Evolutionary conservation across 1,140 invertebrate species (phyloP), one percentile per base, ranked within the genome.

Genomic region (Lordiphosa mommai): DNA sequence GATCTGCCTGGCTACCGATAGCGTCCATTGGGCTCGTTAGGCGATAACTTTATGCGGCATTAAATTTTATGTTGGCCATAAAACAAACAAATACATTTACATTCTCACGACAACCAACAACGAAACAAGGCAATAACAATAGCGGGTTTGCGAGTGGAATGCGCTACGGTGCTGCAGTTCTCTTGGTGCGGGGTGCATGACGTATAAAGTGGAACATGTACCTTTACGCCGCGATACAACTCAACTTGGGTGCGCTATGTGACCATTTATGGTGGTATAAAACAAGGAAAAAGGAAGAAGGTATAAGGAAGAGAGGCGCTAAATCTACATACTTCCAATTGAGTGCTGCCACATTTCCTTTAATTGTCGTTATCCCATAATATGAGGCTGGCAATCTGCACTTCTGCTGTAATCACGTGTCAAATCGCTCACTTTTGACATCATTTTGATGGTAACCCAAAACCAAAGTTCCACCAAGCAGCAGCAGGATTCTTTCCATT

Each of bases 1-100:
- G 30, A 20, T 50, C 17, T 6, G 17, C 6, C 5, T 29, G 13
- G 36, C 55, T 55, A 14, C 51, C 40, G 47, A 65, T 60, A 58
- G 66, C 56, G 55, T 41, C 44, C 61, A 60, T 76, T 72, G 59
- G 36, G 77, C 67, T 82, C 77, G 77, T 82, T 82, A 84, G 77
- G 72, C 77, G 67, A 82, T 77, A 77, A 84, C 67, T 82, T 82
- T 84, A 82, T 82, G 77, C 77, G 68, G 77, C 77, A 84, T 84
- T 86, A 84, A 84, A 79, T 85, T 84, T 84, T 79, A 84, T 85
- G 77, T 64, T 23, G 80, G 43, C 49, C 69, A 84, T 84, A 84
- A 84, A 84, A 85, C 72, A 84, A 84, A 84, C 77, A 84, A 84
- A 84, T 79, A 70, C 79, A 61, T 60, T 58, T 51, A 56, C 85